Conservation (phyloP, 2,797 vertebrate genomes). For the Geotria australis region DNA sequence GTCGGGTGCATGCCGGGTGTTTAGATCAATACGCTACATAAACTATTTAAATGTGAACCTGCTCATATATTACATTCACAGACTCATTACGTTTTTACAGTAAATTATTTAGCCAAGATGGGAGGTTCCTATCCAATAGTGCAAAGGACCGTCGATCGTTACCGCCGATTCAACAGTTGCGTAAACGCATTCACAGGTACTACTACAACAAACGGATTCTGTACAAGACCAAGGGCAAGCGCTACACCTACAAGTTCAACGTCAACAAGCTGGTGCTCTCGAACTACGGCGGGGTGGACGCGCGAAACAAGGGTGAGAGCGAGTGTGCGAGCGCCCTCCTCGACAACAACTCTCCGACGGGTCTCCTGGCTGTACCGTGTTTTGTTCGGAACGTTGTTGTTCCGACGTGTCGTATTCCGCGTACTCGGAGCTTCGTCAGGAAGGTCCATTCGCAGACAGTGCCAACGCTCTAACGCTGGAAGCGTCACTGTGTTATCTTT, state of each 20-base stretch:
- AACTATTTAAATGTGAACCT: too few relatives aligned
- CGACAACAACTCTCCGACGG: too few relatives aligned
- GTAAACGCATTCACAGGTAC: slow-evolving; percentile 6
- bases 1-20: too few relatives aligned
- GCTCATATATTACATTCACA: slow-evolving; percentile 5
- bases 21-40: too few relatives aligned
- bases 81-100: slow-evolving; percentile 9
- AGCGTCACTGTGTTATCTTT: too few relatives aligned
- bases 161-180: slow-evolving; percentile 36
- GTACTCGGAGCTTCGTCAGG: too few relatives aligned
- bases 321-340: too few relatives aligned
- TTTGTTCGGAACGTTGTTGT: too few relatives aligned
- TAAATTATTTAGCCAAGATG: slow-evolving; percentile 5
- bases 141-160: slow-evolving; percentile 44
- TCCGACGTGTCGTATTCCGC: too few relatives aligned
- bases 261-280: not conserved
- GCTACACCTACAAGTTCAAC: not conserved
- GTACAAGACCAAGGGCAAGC: not conserved
- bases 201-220: not conserved
- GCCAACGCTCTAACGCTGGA: too few relatives aligned
- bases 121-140: slow-evolving; percentile 21
- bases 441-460: too few relatives aligned
- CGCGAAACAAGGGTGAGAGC: not conserved
- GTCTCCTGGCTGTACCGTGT: too few relatives aligned
- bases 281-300: not conserved